Conservation (phyloP, 2,797 vertebrate genomes). For the Linurgus olivaceus region DNA sequence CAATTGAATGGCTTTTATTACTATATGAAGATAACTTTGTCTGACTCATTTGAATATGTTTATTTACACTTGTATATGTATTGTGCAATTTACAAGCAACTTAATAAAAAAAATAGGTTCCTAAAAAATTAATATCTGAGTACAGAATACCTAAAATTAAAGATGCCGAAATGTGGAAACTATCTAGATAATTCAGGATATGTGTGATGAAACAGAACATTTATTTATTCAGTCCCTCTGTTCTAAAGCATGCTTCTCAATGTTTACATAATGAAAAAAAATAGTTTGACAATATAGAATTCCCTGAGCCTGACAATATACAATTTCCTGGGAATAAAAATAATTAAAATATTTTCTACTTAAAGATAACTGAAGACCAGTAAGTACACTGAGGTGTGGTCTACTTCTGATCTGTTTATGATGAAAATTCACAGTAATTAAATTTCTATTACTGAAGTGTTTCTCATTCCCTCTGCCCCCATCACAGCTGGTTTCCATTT, state of each 20-base stretch:
- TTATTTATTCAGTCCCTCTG: not conserved
- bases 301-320: not conserved
- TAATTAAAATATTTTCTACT: not conserved
- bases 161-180: not conserved
- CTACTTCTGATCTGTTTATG: not conserved
- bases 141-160: not conserved
- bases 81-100: not conserved
- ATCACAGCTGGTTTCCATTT: not conserved
- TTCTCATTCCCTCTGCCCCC: not conserved
- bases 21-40: not conserved
- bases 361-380: not conserved
- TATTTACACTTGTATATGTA: not conserved
- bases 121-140: not conserved
- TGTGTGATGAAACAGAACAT: not conserved
- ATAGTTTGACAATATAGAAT: not conserved
- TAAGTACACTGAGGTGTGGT: not conserved
- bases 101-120: not conserved
- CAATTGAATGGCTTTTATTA: not conserved
- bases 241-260: not conserved
- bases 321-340: not conserved
- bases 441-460: not conserved
- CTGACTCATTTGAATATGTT: not conserved
- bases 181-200: not conserved
- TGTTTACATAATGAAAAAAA: not conserved
- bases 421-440: not conserved